These are phyloP conservation scores for Tetragonula clypearis DNA, from an alignment of 1,140 invertebrate species.

Conservation along the genomic window DNA sequence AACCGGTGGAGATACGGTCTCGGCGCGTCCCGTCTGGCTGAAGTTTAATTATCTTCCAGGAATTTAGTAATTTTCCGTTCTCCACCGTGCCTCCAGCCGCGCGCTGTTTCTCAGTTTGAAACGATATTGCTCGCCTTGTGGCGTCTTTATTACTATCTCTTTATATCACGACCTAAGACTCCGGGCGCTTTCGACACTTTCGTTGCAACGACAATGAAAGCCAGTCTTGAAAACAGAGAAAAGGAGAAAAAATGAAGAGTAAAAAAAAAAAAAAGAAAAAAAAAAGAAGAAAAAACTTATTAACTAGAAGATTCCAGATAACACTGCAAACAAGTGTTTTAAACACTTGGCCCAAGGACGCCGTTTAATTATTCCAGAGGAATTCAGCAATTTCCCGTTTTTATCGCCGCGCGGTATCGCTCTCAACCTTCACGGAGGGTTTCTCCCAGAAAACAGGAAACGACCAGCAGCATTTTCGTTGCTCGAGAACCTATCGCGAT, in stretches of 20 bases:
- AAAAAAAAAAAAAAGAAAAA: neutral
- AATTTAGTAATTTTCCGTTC: conserved; percentile 52
- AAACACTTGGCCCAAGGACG: conserved; percentile 17
- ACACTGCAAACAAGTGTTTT: conserved; percentile 31
- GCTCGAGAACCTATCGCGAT: conserved; percentile 6
- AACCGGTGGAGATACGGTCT: conserved; percentile 5
- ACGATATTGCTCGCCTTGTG: neutral
- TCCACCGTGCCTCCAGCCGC: conserved; percentile 1
- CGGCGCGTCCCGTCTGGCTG: neutral
- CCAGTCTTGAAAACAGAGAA: neutral
- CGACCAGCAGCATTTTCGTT: conserved; percentile 12
- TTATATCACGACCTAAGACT: neutral
- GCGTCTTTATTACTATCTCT: neutral
- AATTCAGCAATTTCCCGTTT: conserved; percentile 63
- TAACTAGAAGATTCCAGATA: conserved; percentile 7
- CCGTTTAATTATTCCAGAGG: conserved; percentile 62
- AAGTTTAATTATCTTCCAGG: conserved; percentile 46
- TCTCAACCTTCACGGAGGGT: conserved; percentile 17
- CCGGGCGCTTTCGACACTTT: neutral
- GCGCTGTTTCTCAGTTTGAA: conserved; percentile 22
- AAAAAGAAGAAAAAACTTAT: neutral
- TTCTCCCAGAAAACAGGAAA: conserved; percentile 24
- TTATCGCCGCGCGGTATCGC: conserved; percentile 55
- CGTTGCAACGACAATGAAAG: neutral
- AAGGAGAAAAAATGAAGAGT: neutral